Percentiles rank a stretch among this genome's conserved stretches.
Evolutionary conservation across 2,797 vertebrate genomes (phyloP).

Genomic region (Mus spretus): DNA sequence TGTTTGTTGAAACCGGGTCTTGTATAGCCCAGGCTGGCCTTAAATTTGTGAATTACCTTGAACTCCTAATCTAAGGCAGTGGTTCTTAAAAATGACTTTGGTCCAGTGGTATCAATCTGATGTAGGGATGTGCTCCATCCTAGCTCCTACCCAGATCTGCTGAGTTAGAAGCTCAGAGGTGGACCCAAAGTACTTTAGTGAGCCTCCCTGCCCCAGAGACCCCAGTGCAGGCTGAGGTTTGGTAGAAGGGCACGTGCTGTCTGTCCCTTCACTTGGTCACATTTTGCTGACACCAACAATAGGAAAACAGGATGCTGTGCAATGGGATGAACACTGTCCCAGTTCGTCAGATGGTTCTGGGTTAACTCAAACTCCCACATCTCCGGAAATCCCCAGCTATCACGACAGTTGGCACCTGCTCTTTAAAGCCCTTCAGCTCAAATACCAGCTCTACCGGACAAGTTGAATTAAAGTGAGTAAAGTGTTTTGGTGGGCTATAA

Average conservation of each 20-base stretch:
- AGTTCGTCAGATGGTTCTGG: not conserved
- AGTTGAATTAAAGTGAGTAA: not conserved
- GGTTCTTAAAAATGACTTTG: not conserved
- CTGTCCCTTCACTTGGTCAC: not conserved
- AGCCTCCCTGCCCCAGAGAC: not conserved
- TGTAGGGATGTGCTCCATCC: not conserved
- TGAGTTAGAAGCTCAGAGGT: not conserved
- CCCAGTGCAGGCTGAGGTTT: not conserved
- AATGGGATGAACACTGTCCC: too few species aligned
- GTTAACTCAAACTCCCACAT: not conserved
- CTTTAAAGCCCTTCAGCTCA: conserved; percentile 28
- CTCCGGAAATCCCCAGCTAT: not conserved
- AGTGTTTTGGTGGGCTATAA: not conserved
- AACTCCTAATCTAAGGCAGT: not conserved
- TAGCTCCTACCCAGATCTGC: accelerated
- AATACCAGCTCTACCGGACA: not conserved
- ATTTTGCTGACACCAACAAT: not conserved
- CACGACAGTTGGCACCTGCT: not conserved
- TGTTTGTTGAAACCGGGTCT: not conserved
- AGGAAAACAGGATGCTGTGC: not conserved
- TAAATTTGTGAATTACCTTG: not conserved
- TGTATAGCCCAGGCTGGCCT: not conserved
- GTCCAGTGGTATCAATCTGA: not conserved
- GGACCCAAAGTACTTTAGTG: not conserved
- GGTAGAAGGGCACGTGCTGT: not conserved